These are phyloP conservation scores for Hybos culiciformis DNA, from an alignment of 2,888 invertebrate genomes.

Conservation along the genomic window DNA sequence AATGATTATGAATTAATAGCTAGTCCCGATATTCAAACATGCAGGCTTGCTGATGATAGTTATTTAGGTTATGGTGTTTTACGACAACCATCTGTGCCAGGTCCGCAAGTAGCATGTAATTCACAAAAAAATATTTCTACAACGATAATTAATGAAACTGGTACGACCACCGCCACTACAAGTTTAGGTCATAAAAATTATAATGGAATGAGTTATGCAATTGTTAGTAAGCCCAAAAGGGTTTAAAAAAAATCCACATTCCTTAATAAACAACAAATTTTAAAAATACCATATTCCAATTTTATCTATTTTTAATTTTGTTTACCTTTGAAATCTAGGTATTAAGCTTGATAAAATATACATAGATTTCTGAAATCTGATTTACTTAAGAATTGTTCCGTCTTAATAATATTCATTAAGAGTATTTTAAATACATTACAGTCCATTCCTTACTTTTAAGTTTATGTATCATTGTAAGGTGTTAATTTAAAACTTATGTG, in stretches of 20 bases:
- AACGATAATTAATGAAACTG: constrained; percentile 9
- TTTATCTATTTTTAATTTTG: not conserved
- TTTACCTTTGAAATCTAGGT: not conserved
- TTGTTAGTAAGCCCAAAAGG: constrained; percentile 73
- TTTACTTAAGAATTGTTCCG: too few species aligned
- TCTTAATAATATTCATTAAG: too few species aligned
- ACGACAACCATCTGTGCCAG: constrained; percentile 47
- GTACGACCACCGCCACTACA: not conserved
- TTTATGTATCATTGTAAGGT: too few species aligned
- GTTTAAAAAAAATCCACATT: constrained; percentile 39
- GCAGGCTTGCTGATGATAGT: constrained; percentile 64
- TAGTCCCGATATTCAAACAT: constrained; percentile 48
- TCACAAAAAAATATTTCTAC: constrained; percentile 10
- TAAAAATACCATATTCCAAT: not conserved
- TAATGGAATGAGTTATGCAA: constrained; percentile 67
- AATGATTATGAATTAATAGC: constrained; percentile 65
- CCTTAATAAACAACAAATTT: not conserved
- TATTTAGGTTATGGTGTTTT: constrained; percentile 68
- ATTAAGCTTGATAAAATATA: too few species aligned
- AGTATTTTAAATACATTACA: too few species aligned
- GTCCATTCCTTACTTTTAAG: too few species aligned
- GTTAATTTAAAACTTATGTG: too few species aligned
- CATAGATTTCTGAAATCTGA: too few species aligned
- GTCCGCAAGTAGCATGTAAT: constrained; percentile 40
- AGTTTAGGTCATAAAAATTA: constrained; percentile 51